A percentile compares a stretch with the other conserved stretches of the same genome.
These are phyloP conservation scores for Oxystoma pomonae DNA, from an alignment of 2,888 invertebrate species.

Conservation along the genomic window DNA sequence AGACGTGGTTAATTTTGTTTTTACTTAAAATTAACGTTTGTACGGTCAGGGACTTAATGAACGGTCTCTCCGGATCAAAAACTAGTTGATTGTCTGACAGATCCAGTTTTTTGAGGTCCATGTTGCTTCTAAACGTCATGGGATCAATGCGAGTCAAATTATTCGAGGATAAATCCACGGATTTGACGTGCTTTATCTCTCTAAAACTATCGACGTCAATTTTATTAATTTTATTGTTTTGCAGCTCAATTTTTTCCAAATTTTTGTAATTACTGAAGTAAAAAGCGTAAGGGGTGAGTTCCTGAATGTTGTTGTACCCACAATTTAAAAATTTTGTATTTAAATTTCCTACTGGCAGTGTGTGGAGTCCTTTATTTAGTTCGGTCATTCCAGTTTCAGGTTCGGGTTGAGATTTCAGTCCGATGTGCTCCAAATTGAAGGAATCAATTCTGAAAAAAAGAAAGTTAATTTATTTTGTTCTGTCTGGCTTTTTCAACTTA, in stretches of 20 bases:
- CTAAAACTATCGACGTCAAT: constrained; percentile 39
- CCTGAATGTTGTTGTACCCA: constrained; percentile 37
- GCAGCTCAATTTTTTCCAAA: constrained; percentile 36
- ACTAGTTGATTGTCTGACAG: constrained; percentile 39
- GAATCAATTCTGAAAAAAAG: neutral
- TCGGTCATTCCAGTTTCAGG: neutral
- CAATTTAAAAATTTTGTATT: constrained; percentile 25
- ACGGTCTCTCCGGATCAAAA: constrained; percentile 37
- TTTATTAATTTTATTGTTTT: constrained; percentile 38
- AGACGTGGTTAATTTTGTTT: constrained; percentile 41
- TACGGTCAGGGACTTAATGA: constrained; percentile 39
- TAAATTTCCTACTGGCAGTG: constrained; percentile 35
- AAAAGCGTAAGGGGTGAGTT: constrained; percentile 37
- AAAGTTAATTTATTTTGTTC: too few species aligned
- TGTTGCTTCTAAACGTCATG: constrained; percentile 39
- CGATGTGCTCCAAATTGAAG: neutral
- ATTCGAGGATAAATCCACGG: constrained; percentile 42
- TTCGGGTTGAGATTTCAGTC: neutral
- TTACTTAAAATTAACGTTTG: constrained; percentile 40
- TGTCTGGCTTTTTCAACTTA: too few species aligned
- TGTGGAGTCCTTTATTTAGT: constrained; percentile 32
- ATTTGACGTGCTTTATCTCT: constrained; percentile 36
- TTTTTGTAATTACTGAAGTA: constrained; percentile 37
- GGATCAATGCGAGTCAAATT: constrained; percentile 37
- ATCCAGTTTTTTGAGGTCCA: constrained; percentile 38